A percentile compares a stretch with the other conserved stretches of the same genome.
These are phyloP conservation scores for Antheraea mylitta DNA, from an alignment of 1,140 invertebrate genomes.

Conservation along the genomic window DNA sequence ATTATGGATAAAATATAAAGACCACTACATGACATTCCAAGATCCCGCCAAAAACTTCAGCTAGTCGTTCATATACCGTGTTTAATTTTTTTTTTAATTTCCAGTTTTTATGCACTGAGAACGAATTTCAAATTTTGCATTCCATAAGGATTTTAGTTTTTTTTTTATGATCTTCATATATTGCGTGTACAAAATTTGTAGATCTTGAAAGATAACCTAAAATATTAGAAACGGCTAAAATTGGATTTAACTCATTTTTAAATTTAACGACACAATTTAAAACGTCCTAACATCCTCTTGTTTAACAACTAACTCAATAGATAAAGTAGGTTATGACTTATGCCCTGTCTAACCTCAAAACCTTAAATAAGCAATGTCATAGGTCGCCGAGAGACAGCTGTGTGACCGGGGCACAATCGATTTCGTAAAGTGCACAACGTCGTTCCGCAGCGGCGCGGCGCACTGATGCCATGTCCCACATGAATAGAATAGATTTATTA, in stretches of 20 bases:
- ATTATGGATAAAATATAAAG: no score
- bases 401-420: constrained; percentile 4
- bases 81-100: no score
- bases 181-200: no score
- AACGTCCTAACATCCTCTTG: background rate
- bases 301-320: background rate
- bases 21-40: no score
- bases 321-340: constrained; percentile 8
- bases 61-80: no score
- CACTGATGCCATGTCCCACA: background rate
- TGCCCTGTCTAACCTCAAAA: constrained; percentile 4
- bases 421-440: constrained; percentile 7
- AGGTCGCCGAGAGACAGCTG: constrained; percentile 5
- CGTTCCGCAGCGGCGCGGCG: background rate
- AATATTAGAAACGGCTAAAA: no score
- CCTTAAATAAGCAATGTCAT: constrained; percentile 11
- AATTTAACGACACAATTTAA: background rate
- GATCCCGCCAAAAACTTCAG: no score
- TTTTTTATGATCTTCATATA: no score
- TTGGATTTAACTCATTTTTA: background rate
- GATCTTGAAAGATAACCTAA: no score
- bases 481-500: background rate
- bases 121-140: no score
- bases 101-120: no score
- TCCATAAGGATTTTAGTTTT: no score